Evolutionary conservation across 2,797 vertebrate species (phyloP).

Genomic region (Odontamblyopus rebecca): DNA sequence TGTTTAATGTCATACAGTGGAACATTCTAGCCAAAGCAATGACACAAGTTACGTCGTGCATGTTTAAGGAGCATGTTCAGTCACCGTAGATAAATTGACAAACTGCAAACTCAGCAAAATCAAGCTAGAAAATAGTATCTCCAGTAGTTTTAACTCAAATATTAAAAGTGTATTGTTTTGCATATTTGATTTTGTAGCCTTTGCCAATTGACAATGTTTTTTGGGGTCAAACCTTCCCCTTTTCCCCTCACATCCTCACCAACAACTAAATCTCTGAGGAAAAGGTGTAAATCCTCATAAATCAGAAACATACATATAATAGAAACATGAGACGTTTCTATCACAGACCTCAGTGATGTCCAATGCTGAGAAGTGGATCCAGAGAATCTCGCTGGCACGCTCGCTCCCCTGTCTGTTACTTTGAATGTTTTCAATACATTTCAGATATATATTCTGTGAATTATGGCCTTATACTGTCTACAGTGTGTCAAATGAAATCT

Average conservation of each 20-base stretch:
- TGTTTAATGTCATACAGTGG: too few relatives aligned
- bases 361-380: background rate
- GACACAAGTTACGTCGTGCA: too few relatives aligned
- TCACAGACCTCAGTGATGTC: background rate
- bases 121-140: background rate
- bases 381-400: background rate
- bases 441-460: background rate
- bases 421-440: constrained; percentile 7
- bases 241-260: background rate
- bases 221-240: background rate
- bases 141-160: background rate
- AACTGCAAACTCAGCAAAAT: too few relatives aligned
- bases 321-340: background rate
- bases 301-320: background rate
- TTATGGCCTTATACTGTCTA: background rate
- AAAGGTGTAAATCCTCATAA: constrained; percentile 5
- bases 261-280: background rate
- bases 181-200: background rate
- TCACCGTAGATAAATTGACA: too few relatives aligned
- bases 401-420: background rate
- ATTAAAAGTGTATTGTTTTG: background rate
- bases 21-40: too few relatives aligned
- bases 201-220: background rate
- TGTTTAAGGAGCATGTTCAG: too few relatives aligned
- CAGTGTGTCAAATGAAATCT: background rate